Conservation (phyloP, 2,113 vertebrate genomes). For the Pan troglodytes region NHGRI_mPanTro3-v2.1_pri NC_072412.2:52315501-52316000, state of each 20-base stretch:
- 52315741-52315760: conserved; percentile 4
- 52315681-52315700: not conserved
- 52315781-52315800: not conserved
- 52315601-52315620: not conserved
- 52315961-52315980: not conserved
- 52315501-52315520: not conserved
- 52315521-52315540: not conserved
- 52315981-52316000: not conserved
- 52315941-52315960: not conserved
- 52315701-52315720: not conserved
- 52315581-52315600: not conserved
- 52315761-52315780: not conserved
- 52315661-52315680: not conserved
- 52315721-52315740: not conserved
- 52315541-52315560: not conserved
- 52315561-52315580: not conserved
- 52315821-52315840: not conserved
- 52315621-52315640: not conserved
- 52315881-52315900: not conserved
- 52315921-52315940: not conserved
- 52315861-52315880: not conserved
- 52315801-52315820: not conserved
- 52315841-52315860: not conserved
- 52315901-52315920: not conserved
- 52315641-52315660: not conserved